Base-by-base conservation (phyloP, 1,140 invertebrate genomes). In the Brachystomella parvula region DNA sequence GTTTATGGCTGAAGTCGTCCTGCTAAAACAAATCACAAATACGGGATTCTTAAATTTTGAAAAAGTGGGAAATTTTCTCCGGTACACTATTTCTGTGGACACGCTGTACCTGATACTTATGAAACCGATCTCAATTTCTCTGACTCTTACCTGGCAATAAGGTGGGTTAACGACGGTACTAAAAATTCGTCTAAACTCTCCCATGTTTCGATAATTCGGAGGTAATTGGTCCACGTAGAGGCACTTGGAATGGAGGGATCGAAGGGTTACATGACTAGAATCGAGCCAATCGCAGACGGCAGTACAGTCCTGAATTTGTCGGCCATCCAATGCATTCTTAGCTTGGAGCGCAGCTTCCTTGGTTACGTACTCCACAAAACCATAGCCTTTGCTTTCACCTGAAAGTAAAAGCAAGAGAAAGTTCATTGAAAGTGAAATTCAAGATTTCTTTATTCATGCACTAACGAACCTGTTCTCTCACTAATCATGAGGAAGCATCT, bases 331-430 rank as follows among this genome's bases (percentile, higher is more conserved):
- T 30, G 79, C 75, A 59, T 77, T 76, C 61, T 80, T 79, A 3
- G 80, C 81, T 56, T 79, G 78, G 1, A 80, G 72, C 1, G 80
- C 80, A 28, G 79, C 78, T 66, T 82, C 78, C 71, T 79, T 81
- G 32, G 76, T 80, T 24, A 76, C 73, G 76, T 81, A 84, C 71
- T 84, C 81, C 9, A 84, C 81, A 73, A 84, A 81, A n/a, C 83
- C 83, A 76, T 84, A 85, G 1, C 82, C 82, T 74, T 84, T 83
- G 72, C 78, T 82, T 56, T 81, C 77, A 71, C 82, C 82, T 79
- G 75, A 15, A 66, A 56, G 33, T 6, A 30, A 60, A 44, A 53
- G 26, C 12, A 64, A 56, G 28, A n/a, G n/a, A n/a, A n/a, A n/a
- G n/a, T n/a, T n/a, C n/a, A n/a, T 17, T 19, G 28, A 63, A 21